These are phyloP conservation scores for Gasteruption jaculator DNA, from an alignment of 2,888 invertebrate species.

Conservation along the genomic window DNA sequence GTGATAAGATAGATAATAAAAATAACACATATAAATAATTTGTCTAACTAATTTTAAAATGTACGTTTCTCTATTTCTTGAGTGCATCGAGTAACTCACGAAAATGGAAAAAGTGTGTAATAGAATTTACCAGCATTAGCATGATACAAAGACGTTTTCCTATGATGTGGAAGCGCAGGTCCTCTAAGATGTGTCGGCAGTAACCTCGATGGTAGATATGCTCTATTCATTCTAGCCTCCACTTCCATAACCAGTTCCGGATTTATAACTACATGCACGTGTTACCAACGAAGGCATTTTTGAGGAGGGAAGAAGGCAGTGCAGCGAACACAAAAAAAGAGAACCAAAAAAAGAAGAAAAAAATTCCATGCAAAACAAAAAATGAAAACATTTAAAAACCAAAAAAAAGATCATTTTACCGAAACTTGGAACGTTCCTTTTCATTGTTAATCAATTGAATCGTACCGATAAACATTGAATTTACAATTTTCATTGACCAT, in stretches of 20 bases:
- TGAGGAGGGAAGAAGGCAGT: slow-evolving; percentile 42
- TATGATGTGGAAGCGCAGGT: slow-evolving; percentile 44
- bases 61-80: too few species aligned
- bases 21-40: too few species aligned
- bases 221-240: slow-evolving; percentile 77
- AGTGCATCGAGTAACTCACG: neutral
- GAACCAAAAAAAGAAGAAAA: slow-evolving; percentile 48
- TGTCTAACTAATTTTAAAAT: too few species aligned
- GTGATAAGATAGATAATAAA: too few species aligned
- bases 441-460: slow-evolving; percentile 12
- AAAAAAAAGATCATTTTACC: slow-evolving; percentile 14
- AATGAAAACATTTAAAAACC: slow-evolving; percentile 10
- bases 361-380: slow-evolving; percentile 35
- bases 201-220: slow-evolving; percentile 65
- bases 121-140: slow-evolving; percentile 47
- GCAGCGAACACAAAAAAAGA: slow-evolving; percentile 48
- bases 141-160: slow-evolving; percentile 49
- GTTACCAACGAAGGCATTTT: slow-evolving; percentile 43
- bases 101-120: slow-evolving; percentile 2
- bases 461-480: too few species aligned
- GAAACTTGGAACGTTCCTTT: too few species aligned
- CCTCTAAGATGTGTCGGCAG: slow-evolving; percentile 52
- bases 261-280: slow-evolving; percentile 71
- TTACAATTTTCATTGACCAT: too few species aligned
- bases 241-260: slow-evolving; percentile 86